A percentile compares a stretch with the other conserved stretches of the same genome.
These are phyloP conservation scores for Aromia moschata DNA, from an alignment of 2,888 invertebrate species.

Conservation along the genomic window DNA sequence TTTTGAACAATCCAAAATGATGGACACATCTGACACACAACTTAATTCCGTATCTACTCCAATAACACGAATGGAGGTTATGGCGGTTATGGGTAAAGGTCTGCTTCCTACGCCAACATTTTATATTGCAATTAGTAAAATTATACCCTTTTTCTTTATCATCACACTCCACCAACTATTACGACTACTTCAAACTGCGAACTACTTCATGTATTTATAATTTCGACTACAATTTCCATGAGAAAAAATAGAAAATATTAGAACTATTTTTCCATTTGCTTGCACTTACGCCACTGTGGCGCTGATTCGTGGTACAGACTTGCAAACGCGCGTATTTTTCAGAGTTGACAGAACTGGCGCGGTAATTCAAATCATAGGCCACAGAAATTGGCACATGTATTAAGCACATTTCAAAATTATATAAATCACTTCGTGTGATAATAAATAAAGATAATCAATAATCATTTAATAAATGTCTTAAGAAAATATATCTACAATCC, in stretches of 20 bases:
- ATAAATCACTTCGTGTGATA: no score
- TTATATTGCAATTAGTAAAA: constrained; percentile 50
- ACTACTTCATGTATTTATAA: background rate
- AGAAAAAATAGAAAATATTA: constrained; percentile 31
- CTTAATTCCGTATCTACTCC: constrained; percentile 80
- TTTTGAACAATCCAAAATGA: constrained; percentile 62
- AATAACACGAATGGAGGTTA: constrained; percentile 81
- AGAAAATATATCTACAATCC: no score
- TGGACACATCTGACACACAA: constrained; percentile 74
- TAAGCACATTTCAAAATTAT: no score
- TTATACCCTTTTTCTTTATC: constrained; percentile 30
- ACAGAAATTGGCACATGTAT: no score
- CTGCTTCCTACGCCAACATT: constrained; percentile 72
- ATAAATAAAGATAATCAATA: no score
- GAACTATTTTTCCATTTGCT: constrained; percentile 60
- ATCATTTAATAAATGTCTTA: no score
- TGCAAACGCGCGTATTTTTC: constrained; percentile 59
- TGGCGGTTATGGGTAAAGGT: constrained; percentile 81
- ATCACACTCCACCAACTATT: constrained; percentile 28
- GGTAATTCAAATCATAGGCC: constrained; percentile 51
- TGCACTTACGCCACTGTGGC: constrained; percentile 56
- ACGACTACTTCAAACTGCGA: constrained; percentile 10
- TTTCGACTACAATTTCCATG: background rate
- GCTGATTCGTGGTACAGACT: constrained; percentile 54
- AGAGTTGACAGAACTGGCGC: constrained; percentile 51